Evolutionary conservation across 1,140 invertebrate species (phyloP).

Genomic region (Panagrolaimus sp.): DNA sequence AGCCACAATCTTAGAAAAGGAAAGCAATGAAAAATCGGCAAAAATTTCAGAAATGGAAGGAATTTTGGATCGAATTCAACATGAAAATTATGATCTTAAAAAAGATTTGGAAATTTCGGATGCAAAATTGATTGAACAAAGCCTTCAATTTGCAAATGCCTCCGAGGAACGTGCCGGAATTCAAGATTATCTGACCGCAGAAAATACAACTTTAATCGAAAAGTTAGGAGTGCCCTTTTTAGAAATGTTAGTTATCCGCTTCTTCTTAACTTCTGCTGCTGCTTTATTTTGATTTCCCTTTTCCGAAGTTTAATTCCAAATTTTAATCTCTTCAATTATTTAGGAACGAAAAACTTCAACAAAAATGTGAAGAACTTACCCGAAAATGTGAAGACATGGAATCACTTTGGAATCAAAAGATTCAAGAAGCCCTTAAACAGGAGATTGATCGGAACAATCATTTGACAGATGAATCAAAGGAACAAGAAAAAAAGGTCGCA

Average conservation of each 20-base stretch:
- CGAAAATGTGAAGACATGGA: constrained; percentile 10
- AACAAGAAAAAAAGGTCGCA: background rate
- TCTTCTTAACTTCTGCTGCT: background rate
- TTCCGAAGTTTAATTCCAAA: background rate
- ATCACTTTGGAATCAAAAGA: constrained; percentile 1
- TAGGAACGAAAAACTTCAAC: constrained; percentile 14
- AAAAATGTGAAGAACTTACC: background rate
- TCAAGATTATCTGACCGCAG: background rate
- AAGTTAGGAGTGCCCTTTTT: constrained; percentile 17
- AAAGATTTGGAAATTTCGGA: background rate
- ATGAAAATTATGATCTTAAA: background rate
- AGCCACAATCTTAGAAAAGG: background rate
- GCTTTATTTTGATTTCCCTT: background rate
- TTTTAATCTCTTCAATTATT: constrained; percentile 2
- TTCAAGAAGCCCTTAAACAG: background rate
- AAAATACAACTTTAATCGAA: constrained; percentile 1
- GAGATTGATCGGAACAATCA: background rate
- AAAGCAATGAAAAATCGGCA: background rate
- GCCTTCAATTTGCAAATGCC: background rate
- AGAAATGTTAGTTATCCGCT: constrained; percentile 14
- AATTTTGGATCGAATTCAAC: background rate
- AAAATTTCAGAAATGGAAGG: background rate
- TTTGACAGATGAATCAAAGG: background rate
- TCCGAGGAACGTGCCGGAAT: background rate
- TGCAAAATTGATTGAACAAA: constrained; percentile 12